phyloP scores from a whole-genome alignment of 2,113 vertebrate genomes.

The Procavia capensis region DNA sequence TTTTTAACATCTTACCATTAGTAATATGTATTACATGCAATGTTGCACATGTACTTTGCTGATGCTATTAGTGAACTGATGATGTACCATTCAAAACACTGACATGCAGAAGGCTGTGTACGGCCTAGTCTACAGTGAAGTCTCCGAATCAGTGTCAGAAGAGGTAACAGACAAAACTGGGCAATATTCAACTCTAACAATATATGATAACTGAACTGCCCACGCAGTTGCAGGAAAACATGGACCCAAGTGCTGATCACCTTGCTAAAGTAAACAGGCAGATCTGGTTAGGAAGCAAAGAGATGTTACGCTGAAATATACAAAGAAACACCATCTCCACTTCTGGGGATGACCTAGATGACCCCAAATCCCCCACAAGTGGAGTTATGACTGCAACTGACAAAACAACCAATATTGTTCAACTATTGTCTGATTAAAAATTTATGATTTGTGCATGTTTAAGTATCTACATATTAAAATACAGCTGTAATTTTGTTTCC shows the following conservation, averaged over 20 bases:
- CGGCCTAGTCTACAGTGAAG: not conserved
- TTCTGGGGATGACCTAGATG: not conserved
- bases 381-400: not conserved
- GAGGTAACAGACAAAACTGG: not conserved
- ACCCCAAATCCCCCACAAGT: not conserved
- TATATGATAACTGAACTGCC: not conserved
- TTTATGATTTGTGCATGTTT: not conserved
- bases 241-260: not conserved
- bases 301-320: not conserved
- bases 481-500: not conserved
- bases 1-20: not conserved
- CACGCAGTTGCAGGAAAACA: not conserved
- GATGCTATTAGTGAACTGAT: not conserved
- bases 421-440: not conserved
- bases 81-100: not conserved
- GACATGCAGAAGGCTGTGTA: not conserved
- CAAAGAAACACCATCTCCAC: not conserved
- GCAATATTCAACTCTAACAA: not conserved
- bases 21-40: not conserved
- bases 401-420: not conserved
- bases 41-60: not conserved
- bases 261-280: not conserved
- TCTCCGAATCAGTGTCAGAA: not conserved
- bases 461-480: not conserved
- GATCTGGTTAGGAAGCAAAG: not conserved